Conservation (phyloP, 2,797 vertebrate species). For the Leucoraja ocellata region DNA sequence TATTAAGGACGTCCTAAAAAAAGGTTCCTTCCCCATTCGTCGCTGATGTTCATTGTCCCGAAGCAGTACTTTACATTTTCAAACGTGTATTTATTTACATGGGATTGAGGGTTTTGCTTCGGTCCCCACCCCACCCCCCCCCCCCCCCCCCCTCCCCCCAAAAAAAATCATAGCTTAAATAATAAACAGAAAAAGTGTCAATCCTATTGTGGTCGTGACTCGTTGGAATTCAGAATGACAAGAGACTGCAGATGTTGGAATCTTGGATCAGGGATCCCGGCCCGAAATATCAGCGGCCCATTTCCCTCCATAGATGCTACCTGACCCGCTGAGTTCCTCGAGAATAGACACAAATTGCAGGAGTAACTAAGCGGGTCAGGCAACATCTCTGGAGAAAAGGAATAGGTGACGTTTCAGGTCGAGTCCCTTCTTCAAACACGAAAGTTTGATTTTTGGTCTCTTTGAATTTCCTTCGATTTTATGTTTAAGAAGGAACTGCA, state of each 20-base stretch:
- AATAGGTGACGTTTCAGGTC: no score
- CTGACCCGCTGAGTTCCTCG: no score
- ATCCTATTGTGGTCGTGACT: neutral
- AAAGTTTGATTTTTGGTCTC: neutral
- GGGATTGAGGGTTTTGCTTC: neutral
- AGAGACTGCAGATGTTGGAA: no score
- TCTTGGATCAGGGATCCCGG: no score
- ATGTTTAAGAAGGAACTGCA: no score
- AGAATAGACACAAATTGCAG: no score
- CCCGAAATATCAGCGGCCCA: no score
- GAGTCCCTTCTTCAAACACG: no score
- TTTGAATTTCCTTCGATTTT: neutral
- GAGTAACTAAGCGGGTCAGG: no score
- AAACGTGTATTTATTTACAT: conserved; percentile 16
- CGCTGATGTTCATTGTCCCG: neutral
- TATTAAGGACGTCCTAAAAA: neutral
- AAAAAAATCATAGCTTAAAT: neutral
- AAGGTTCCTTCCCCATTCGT: neutral
- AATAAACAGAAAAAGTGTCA: conserved; percentile 1
- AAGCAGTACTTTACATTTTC: neutral
- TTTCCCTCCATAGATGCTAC: no score
- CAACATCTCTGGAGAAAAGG: no score
- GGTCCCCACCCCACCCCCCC: neutral
- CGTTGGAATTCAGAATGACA: neutral
- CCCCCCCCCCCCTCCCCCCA: no score